Conservation (phyloP, 1,140 invertebrate genomes). For the Pissodes strobi region DNA sequence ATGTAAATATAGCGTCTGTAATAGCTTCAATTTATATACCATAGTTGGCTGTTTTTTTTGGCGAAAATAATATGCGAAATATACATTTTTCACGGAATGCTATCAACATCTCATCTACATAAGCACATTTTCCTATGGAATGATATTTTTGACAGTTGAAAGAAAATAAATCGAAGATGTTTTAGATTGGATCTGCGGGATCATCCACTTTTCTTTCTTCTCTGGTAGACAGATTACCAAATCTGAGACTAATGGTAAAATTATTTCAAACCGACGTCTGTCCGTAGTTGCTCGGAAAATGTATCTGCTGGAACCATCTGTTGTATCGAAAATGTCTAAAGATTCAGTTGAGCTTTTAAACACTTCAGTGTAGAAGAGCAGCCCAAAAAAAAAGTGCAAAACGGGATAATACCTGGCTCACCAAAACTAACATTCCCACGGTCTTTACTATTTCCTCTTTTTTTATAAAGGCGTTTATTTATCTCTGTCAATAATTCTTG, state of each 20-base stretch:
- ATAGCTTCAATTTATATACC: conserved; percentile 56
- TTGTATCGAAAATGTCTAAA: not conserved
- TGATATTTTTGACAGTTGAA: conserved; percentile 46
- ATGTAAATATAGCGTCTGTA: conserved; percentile 52
- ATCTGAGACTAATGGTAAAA: not conserved
- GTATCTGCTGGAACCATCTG: not conserved
- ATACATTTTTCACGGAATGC: conserved; percentile 54
- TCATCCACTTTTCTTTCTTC: not conserved
- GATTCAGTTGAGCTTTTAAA: not conserved
- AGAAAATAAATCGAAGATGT: not conserved
- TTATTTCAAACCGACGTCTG: not conserved
- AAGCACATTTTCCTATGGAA: conserved; percentile 39
- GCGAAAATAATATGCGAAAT: conserved; percentile 58
- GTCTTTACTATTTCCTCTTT: not conserved
- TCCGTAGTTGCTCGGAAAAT: too few relatives aligned
- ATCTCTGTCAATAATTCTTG: not conserved
- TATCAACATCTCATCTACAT: conserved; percentile 54
- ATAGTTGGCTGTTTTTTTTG: conserved; percentile 57
- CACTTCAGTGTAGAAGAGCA: too few relatives aligned
- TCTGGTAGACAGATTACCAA: not conserved
- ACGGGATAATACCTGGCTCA: not conserved
- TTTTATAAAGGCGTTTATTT: not conserved
- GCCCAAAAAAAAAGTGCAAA: not conserved
- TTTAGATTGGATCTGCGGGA: not conserved
- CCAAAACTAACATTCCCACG: not conserved